These are phyloP conservation scores for Stegodyphus dumicola DNA, from an alignment of 1,140 invertebrate species.

Conservation along the genomic window DNA sequence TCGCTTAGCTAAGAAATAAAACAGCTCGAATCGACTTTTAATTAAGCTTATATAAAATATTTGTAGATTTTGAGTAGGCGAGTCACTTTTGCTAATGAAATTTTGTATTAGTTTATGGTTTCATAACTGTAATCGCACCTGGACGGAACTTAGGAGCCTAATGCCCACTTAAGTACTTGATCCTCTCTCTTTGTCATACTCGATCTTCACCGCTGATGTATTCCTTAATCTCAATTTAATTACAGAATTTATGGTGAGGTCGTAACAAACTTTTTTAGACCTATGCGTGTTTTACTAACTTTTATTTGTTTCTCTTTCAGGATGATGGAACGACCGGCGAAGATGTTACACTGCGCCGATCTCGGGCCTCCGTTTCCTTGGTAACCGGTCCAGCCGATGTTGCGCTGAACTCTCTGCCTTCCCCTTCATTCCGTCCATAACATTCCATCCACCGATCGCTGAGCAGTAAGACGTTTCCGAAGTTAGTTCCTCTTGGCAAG, in stretches of 20 bases:
- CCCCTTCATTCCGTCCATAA: slow-evolving; percentile 36
- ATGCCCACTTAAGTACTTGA: too few species aligned
- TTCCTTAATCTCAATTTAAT: background rate
- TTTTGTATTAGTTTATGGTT: too few species aligned
- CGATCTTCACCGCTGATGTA: background rate
- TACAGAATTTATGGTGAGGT: background rate
- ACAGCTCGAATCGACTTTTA: too few species aligned
- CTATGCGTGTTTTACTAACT: slow-evolving; percentile 10
- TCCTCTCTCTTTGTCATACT: too few species aligned
- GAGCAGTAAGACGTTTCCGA: background rate
- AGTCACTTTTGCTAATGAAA: too few species aligned
- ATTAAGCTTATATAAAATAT: too few species aligned
- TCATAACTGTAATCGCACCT: too few species aligned
- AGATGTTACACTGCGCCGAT: background rate
- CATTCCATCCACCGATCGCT: slow-evolving; percentile 37
- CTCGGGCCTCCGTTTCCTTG: slow-evolving; percentile 17
- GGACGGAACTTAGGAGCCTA: too few species aligned
- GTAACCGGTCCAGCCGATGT: slow-evolving; percentile 2
- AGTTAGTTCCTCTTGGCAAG: background rate
- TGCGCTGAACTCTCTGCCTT: background rate
- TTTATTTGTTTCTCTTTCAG: slow-evolving; percentile 26
- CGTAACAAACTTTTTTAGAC: background rate
- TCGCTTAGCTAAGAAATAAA: too few species aligned
- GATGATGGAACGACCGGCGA: slow-evolving; percentile 30
- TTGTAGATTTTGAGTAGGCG: too few species aligned